Conservation (phyloP, 2,888 invertebrate genomes). For the Nesidiocoris tenuis region DNA sequence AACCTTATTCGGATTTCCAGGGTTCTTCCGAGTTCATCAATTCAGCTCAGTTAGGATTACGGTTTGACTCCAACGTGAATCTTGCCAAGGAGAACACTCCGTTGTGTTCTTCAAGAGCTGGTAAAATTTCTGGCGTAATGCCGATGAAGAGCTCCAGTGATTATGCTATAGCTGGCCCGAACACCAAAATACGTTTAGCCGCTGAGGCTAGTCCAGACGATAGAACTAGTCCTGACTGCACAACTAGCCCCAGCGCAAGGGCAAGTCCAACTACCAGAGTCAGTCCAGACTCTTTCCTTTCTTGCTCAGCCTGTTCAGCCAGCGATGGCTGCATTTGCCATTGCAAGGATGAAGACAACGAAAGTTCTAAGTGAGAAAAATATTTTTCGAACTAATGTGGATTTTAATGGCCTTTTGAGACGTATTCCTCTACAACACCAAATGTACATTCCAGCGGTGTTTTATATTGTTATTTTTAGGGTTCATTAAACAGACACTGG, state of each 20-base stretch:
- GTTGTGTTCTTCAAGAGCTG: constrained; percentile 11
- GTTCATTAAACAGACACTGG: too few species aligned
- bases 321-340: constrained; percentile 9
- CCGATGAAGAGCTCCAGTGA: not conserved
- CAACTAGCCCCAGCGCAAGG: not conserved
- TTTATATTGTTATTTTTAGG: not conserved
- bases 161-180: not conserved
- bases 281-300: constrained; percentile 7
- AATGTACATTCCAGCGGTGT: too few species aligned
- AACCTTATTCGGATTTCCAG: too few species aligned
- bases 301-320: constrained; percentile 28
- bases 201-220: not conserved
- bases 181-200: too few species aligned
- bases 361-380: constrained; percentile 13
- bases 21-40: constrained; percentile 17
- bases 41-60: not conserved
- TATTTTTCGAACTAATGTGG: too few species aligned
- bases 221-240: not conserved
- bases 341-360: constrained; percentile 11
- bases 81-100: not conserved
- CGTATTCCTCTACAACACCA: not conserved
- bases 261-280: not conserved
- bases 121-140: constrained; percentile 18
- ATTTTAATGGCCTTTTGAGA: too few species aligned
- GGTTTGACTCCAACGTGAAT: not conserved